Conservation (phyloP, 2,797 vertebrate species). For the Micropoecilia bifurca region DNA sequence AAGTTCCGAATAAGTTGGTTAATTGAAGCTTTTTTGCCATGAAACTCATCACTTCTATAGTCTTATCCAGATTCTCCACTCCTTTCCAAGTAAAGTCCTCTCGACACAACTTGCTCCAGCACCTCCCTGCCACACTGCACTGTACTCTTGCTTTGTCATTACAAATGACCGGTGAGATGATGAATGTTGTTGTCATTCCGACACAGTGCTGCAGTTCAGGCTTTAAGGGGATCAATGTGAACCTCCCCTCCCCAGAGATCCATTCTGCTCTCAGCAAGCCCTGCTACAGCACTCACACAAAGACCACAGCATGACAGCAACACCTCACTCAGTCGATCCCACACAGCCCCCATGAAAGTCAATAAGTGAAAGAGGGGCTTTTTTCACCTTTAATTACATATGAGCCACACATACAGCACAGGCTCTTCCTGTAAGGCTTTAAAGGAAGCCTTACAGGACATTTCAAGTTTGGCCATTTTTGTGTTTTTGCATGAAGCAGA, state of each 20-base stretch:
- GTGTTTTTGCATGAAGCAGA: background rate
- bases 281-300: constrained; percentile 26
- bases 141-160: constrained; percentile 25
- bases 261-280: constrained; percentile 24
- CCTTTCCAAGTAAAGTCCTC: background rate
- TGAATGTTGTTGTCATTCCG: constrained; percentile 65
- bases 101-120: background rate
- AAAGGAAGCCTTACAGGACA: background rate
- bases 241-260: constrained; percentile 27
- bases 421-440: background rate
- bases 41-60: background rate
- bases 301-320: constrained; percentile 21
- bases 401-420: background rate
- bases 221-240: constrained; percentile 54
- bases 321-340: constrained; percentile 32
- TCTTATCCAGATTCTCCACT: background rate
- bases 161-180: constrained; percentile 52
- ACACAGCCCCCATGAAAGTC: constrained; percentile 15
- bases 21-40: background rate
- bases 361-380: background rate
- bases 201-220: constrained; percentile 45
- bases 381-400: constrained; percentile 25
- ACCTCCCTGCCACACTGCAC: background rate
- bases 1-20: background rate
- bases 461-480: background rate